Base-by-base conservation (phyloP, 2,797 vertebrate species). In the Pseudomugil tenellus region DNA sequence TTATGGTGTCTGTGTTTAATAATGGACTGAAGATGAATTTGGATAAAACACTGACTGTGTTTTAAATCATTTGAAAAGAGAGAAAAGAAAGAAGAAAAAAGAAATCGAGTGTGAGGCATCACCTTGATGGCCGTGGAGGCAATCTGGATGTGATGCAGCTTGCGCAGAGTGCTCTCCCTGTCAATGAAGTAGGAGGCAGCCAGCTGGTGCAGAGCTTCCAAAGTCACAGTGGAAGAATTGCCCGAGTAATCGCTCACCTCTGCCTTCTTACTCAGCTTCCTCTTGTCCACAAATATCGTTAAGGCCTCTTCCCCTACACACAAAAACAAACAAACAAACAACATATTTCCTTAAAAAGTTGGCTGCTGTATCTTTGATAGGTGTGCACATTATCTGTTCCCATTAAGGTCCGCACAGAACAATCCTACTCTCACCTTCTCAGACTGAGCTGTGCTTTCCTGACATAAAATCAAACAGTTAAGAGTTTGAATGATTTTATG, bases 141-240 rank as follows among this genome's bases (percentile, higher is more conserved):
- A 12, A 98, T 98, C 87, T 98, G 97, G 90, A 98, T 96, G 92
- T 98, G 96, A 85, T 99, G 97, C 59, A 98, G 95, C 63, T 96
- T 95, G 72, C 95, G 95, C 49, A 98, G 90, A 1, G 97, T 99
- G 90, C 96, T 98, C 79, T 98, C 97, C 72, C 97, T 87, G 92
- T 99, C 97, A 4, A 98, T 98, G 92, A 99, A 99, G 88, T 99
- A 98, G 86, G 97, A 99, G 55, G 97, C 97, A 0, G 97, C 97
- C 2, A 98, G 94, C 89, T 99, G 97, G 88, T 99, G 97, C 39
- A 99, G 93, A 1, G 95, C 95, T 83, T 98, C 96, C 91, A 98
- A 93, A 17, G 76, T 96, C 84, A 97, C 95, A 0, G 78, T 89
- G 0, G 97, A 97, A 69, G 95, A 96, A 85, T 98, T 99, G 1